These are phyloP conservation scores for Tetragnatha montana DNA, from an alignment of 2,888 invertebrate species.

Conservation along the genomic window DNA sequence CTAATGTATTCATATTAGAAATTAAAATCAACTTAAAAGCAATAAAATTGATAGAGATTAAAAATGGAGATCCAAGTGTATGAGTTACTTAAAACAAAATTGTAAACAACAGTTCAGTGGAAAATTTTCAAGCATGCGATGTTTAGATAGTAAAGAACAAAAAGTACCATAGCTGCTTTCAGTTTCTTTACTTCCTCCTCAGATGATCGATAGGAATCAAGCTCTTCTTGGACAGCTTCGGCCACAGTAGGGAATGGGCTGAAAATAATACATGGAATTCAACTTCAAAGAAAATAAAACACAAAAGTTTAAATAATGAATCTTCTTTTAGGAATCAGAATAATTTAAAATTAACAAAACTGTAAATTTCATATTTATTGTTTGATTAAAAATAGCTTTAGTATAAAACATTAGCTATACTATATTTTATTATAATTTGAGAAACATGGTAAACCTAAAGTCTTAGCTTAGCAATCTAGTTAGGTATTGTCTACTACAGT, in stretches of 20 bases:
- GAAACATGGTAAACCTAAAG: too few relatives aligned
- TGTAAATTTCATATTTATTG: neutral
- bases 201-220: conserved; percentile 93
- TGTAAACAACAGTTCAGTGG: too few relatives aligned
- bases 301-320: neutral
- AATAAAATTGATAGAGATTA: too few relatives aligned
- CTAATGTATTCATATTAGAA: too few relatives aligned
- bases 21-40: too few relatives aligned
- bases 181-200: conserved; percentile 98
- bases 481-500: too few relatives aligned
- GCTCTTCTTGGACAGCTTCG: conserved; percentile 98
- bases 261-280: conserved; percentile 15
- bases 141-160: too few relatives aligned
- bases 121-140: too few relatives aligned
- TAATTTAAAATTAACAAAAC: neutral
- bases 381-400: neutral
- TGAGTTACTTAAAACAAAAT: too few relatives aligned
- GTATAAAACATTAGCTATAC: neutral
- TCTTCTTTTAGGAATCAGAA: neutral
- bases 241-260: conserved; percentile 85
- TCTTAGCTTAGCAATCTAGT: too few relatives aligned
- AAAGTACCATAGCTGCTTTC: conserved; percentile 88
- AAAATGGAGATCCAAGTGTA: too few relatives aligned
- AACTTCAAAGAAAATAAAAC: neutral
- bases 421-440: too few relatives aligned